These are phyloP conservation scores for Dufourea novaeangliae DNA, from an alignment of 1,140 invertebrate genomes.

Conservation along the genomic window DNA sequence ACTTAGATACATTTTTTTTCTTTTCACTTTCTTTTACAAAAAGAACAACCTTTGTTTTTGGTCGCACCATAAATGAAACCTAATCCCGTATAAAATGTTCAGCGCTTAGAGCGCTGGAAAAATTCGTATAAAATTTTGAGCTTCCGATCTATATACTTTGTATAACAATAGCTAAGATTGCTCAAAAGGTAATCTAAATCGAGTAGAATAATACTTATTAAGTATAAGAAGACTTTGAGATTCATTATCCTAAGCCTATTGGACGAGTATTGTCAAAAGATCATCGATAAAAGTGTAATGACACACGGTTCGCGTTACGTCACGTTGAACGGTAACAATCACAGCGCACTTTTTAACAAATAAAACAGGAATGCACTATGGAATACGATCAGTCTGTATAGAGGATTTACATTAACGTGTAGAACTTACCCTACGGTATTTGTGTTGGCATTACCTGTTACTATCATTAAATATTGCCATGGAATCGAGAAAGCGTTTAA, in stretches of 20 bases:
- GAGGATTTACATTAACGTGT: conserved; percentile 14
- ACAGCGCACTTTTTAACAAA: conserved; percentile 64
- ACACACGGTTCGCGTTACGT: conserved; percentile 16
- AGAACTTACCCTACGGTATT: conserved; percentile 3
- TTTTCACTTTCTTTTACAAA: background rate
- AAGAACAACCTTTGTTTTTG: background rate
- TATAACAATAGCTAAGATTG: background rate
- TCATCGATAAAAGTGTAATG: conserved; percentile 49
- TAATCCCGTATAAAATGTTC: background rate
- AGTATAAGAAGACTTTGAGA: background rate
- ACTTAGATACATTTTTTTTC: background rate
- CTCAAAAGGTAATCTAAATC: conserved; percentile 2
- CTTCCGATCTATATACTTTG: background rate
- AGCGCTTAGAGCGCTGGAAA: background rate
- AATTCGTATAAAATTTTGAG: conserved; percentile 13
- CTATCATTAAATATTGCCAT: conserved; percentile 32
- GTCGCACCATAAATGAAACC: background rate
- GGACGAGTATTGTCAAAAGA: conserved; percentile 54
- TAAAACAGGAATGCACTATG: conserved; percentile 54
- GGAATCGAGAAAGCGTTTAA: background rate
- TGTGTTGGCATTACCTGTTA: conserved; percentile 10
- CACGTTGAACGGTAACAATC: conserved; percentile 57
- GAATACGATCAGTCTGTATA: conserved; percentile 52
- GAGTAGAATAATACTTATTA: conserved; percentile 6
- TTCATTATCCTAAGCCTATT: background rate